Evolutionary conservation across 2,797 vertebrate genomes (phyloP).

Genomic region (Chanos chanos): DNA sequence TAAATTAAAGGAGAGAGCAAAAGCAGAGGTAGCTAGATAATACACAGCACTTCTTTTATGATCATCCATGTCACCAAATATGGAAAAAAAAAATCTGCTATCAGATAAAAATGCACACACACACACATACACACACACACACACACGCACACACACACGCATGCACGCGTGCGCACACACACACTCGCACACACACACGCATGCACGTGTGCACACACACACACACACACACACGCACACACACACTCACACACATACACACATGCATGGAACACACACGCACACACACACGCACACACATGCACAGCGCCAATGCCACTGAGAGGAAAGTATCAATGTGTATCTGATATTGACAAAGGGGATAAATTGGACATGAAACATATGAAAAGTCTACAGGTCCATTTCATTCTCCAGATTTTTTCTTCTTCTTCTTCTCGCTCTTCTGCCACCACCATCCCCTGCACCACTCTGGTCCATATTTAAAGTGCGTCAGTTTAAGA

Average conservation of each 20-base stretch:
- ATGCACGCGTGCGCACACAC: background rate
- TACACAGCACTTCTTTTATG: conserved; percentile 90
- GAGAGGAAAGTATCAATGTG: too few relatives aligned
- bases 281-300: background rate
- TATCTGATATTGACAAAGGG: too few relatives aligned
- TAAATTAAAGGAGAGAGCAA: conserved; percentile 98
- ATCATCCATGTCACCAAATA: conserved; percentile 76
- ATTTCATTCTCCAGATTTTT: conserved; percentile 14
- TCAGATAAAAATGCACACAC: conserved; percentile 45
- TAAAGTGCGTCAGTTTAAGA: conserved; percentile 10
- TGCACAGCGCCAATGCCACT: too few relatives aligned
- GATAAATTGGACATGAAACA: background rate
- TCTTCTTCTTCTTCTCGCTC: too few relatives aligned
- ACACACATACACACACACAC: background rate
- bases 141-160: conserved; percentile 13
- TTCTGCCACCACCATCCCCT: conserved; percentile 9
- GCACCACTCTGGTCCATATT: conserved; percentile 9
- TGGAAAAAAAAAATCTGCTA: conserved; percentile 82
- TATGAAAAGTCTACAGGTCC: background rate
- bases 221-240: too few relatives aligned
- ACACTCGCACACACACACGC: background rate
- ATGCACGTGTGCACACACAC: conserved; percentile 37
- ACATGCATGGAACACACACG: too few relatives aligned
- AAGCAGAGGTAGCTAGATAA: conserved; percentile 85
- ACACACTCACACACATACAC: too few relatives aligned